Base-by-base conservation (phyloP, 2,113 vertebrate species). In the Spilogale gracilis region DNA sequence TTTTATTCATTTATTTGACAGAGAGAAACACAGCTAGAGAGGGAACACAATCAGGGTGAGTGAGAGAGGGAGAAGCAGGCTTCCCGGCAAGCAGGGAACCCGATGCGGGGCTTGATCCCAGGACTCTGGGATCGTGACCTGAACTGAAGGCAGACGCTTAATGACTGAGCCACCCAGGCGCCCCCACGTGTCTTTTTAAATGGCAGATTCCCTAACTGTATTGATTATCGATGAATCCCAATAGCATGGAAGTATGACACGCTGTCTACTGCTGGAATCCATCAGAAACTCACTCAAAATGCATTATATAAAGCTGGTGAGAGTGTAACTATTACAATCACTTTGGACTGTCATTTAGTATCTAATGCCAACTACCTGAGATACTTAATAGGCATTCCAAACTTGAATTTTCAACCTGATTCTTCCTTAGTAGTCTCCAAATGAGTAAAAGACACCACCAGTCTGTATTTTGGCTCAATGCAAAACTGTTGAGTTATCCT, bases 351-450 rank as follows among this genome's bases (percentile, higher is more conserved):
- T 50, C 71, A 94, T 30, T 95, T 89, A 71, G 30, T 56, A 83
- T 82, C 76, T 71, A 91, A 88, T 38, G 50, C 32, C 71, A 95
- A 94, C 56, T 88, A 96, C 20, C 23, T 85, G 81, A 79, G 73
- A 80, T 38, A 82, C 61, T 73, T 91, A 97, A 74, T 17, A 89
- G 56, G n/a, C 48, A 93, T 78, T 74, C 97, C 78, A 69, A 83
- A 96, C 23, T 85, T 85, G 48, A 91, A 91, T 60, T 96, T 82
- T 73, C 83, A 91, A 89, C 21, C 60, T 82, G 23, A 91, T 71
- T 95, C 48, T 58, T 95, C 58, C 56, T 93, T 60, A 87, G 60
- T 69, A 32, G 10, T 76, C 48, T 85, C 25, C 58, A 96, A 80
- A 2, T 89, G 45, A 95, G 27, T 93, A 90, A 94, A 95, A 95